Conservation (phyloP, 2,797 vertebrate genomes). For the Mormyrops attenuatus region DNA sequence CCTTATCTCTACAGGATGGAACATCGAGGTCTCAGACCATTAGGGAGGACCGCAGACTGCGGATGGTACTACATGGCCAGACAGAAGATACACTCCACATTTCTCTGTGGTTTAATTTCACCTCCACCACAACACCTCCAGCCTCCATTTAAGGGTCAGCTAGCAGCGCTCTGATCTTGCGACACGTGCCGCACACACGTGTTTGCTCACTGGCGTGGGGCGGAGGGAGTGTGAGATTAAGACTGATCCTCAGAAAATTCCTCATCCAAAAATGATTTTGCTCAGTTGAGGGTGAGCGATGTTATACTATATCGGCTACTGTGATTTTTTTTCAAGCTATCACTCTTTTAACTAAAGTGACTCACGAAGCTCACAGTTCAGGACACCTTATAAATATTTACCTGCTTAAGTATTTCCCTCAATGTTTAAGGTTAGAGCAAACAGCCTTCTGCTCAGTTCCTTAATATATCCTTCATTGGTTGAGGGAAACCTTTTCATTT, state of each 20-base stretch:
- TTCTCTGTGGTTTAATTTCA: neutral
- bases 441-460: neutral
- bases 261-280: neutral
- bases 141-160: neutral
- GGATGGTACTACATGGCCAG: neutral
- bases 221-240: neutral
- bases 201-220: neutral
- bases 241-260: neutral
- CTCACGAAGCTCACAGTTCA: neutral
- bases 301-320: neutral
- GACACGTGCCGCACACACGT: neutral
- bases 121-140: neutral
- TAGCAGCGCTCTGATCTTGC: neutral
- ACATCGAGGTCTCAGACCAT: constrained; percentile 51
- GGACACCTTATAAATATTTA: neutral
- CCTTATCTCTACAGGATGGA: constrained; percentile 67
- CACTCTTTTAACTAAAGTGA: neutral
- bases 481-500: neutral
- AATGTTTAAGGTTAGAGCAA: neutral
- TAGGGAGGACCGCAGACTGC: constrained; percentile 15
- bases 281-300: neutral
- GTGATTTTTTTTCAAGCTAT: neutral
- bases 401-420: neutral
- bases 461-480: neutral
- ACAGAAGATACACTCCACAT: neutral